A percentile compares a stretch with the other conserved stretches of the same genome.
Conservation (phyloP, 1,140 invertebrate genomes). For the Monomorium pharaonis region DNA sequence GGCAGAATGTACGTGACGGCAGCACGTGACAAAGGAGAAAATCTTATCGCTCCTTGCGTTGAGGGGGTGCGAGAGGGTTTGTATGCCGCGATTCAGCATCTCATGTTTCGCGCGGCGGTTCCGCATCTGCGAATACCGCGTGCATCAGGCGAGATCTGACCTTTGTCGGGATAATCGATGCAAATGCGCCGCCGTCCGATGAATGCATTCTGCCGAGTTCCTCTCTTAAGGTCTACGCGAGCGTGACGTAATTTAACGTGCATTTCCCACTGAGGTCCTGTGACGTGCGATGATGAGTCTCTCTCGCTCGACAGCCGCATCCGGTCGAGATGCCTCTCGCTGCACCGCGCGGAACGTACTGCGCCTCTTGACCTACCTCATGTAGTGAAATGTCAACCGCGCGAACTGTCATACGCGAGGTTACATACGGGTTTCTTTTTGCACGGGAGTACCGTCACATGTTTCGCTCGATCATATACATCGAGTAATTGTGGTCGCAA, state of each 20-base stretch:
- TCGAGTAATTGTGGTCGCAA: constrained; percentile 8
- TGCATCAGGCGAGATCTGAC: constrained; percentile 35
- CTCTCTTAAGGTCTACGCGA: constrained; percentile 9
- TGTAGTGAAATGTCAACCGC: constrained; percentile 17
- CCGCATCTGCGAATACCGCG: background rate
- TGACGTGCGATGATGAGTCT: background rate
- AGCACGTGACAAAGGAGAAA: background rate
- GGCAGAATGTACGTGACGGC: background rate
- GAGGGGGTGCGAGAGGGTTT: too few relatives aligned
- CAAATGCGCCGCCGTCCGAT: constrained; percentile 48
- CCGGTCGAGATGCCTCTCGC: background rate
- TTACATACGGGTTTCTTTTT: background rate
- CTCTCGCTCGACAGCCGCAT: background rate
- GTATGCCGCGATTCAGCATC: too few relatives aligned
- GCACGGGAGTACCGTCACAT: constrained; percentile 5
- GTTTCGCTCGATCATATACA: constrained; percentile 32
- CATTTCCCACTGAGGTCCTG: background rate
- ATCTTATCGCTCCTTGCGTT: background rate
- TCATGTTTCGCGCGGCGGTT: background rate
- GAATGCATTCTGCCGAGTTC: constrained; percentile 24
- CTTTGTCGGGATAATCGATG: constrained; percentile 54
- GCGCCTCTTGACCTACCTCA: background rate
- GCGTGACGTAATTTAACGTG: constrained; percentile 34
- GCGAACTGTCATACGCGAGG: constrained; percentile 3
- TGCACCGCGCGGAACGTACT: background rate